Conservation (phyloP, 2,888 invertebrate species). For the Mesodorylaimus sp. region DNA sequence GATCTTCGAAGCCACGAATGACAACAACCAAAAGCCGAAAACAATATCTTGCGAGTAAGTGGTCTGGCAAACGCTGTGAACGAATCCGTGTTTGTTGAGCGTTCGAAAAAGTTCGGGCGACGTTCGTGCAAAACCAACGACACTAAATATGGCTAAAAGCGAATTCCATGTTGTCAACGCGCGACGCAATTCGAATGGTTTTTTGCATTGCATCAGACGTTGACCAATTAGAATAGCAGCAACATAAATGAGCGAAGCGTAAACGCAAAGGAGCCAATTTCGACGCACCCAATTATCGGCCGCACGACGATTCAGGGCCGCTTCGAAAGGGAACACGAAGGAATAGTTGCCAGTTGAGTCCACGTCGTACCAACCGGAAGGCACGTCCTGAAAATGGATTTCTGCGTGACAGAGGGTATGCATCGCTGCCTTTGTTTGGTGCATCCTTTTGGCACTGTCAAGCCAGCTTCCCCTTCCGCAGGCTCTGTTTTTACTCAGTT, state of each 20-base stretch:
- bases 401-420: no score
- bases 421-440: no score
- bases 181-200: slow-evolving; percentile 68
- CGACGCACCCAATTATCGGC: slow-evolving; percentile 83
- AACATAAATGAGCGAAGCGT: slow-evolving; percentile 62
- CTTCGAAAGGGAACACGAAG: slow-evolving; percentile 83
- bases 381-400: no score
- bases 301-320: slow-evolving; percentile 69
- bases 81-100: slow-evolving; percentile 66
- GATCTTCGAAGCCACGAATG: slow-evolving; percentile 56
- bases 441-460: no score
- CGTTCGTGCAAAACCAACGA: slow-evolving; percentile 48
- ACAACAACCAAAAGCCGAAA: slow-evolving; percentile 89
- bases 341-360: slow-evolving; percentile 78
- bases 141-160: slow-evolving; percentile 73
- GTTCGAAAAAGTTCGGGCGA: slow-evolving; percentile 42
- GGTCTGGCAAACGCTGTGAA: slow-evolving; percentile 70
- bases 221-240: slow-evolving; percentile 67
- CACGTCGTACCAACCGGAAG: no score
- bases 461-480: no score
- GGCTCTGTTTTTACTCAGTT: no score
- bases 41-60: slow-evolving; percentile 46
- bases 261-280: slow-evolving; percentile 49
- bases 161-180: slow-evolving; percentile 80
- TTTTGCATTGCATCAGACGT: slow-evolving; percentile 74